These are phyloP conservation scores for Acrocephalus scirpaceus DNA, from an alignment of 2,797 vertebrate genomes.

Conservation along the genomic window DNA sequence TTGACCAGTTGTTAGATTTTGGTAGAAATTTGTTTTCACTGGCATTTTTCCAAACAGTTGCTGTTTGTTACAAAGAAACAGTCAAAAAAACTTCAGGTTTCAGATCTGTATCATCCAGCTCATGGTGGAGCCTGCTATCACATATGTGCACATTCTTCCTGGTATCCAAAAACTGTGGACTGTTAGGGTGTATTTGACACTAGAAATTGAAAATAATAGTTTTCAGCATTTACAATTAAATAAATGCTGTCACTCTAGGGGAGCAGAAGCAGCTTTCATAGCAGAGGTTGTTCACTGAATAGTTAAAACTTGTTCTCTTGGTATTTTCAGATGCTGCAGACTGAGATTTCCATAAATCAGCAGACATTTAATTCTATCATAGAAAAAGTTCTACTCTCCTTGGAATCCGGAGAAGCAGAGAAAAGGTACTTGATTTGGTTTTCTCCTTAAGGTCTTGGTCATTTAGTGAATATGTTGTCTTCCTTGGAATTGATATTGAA, in stretches of 20 bases:
- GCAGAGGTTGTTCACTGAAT: not conserved
- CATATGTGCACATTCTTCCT: not conserved
- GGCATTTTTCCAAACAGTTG: not conserved
- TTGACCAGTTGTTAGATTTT: not conserved
- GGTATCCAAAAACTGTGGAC: not conserved
- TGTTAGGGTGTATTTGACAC: not conserved
- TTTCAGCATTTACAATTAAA: not conserved
- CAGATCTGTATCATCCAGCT: not conserved
- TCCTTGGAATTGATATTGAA: not conserved
- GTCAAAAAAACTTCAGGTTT: not conserved
- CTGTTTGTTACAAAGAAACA: not conserved
- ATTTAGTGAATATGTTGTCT: not conserved
- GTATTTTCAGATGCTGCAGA: conserved; percentile 84
- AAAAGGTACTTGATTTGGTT: conserved; percentile 78
- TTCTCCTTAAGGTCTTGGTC: not conserved
- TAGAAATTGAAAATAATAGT: not conserved
- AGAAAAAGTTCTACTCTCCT: conserved; percentile 81
- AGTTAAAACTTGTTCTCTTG: conserved; percentile 7
- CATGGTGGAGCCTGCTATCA: not conserved
- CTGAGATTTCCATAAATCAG: conserved; percentile 86
- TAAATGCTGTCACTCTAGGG: not conserved
- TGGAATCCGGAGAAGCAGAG: conserved; percentile 85
- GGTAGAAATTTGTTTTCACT: not conserved
- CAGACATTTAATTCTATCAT: conserved; percentile 86
- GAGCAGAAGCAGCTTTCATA: not conserved